A percentile compares a stretch with the other conserved stretches of the same genome.
Evolutionary conservation across 1,140 invertebrate species (phyloP).

Genomic region (Spodoptera litura): DNA sequence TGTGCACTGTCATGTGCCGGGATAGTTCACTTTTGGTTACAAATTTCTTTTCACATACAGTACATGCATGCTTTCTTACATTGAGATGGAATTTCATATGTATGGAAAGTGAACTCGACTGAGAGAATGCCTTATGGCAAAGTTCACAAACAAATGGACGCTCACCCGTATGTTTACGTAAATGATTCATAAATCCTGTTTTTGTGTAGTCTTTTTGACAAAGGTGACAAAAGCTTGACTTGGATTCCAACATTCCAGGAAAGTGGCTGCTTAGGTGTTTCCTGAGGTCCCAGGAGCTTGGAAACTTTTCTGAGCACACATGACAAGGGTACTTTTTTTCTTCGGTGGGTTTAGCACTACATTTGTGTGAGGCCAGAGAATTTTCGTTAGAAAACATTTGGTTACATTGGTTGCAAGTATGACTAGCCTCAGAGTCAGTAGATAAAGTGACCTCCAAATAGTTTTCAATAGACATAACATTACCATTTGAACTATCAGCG

Average conservation of each 20-base stretch:
- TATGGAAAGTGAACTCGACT: constrained; percentile 87
- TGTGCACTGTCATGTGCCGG: constrained; percentile 87
- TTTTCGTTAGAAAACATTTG: constrained; percentile 83
- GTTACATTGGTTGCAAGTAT: constrained; percentile 82
- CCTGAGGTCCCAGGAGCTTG: constrained; percentile 84
- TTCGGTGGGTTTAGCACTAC: constrained; percentile 78
- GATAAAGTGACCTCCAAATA: constrained; percentile 85
- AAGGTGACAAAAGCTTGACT: constrained; percentile 85
- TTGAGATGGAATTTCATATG: constrained; percentile 89
- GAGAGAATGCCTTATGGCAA: constrained; percentile 88
- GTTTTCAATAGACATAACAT: constrained; percentile 85
- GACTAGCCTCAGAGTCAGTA: constrained; percentile 84
- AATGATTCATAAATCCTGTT: constrained; percentile 88
- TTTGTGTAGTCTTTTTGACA: constrained; percentile 86
- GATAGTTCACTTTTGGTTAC: constrained; percentile 88
- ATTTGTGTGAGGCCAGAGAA: constrained; percentile 75
- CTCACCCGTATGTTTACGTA: constrained; percentile 95
- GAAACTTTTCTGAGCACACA: constrained; percentile 84
- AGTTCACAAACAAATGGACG: constrained; percentile 90
- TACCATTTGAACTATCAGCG: constrained; percentile 81
- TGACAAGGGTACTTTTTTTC: constrained; percentile 85
- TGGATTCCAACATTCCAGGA: constrained; percentile 85
- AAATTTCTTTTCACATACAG: constrained; percentile 87
- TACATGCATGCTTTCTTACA: constrained; percentile 85
- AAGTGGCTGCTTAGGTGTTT: constrained; percentile 85